Percentiles rank a stretch among this genome's conserved stretches.
phyloP scores from a whole-genome alignment of 2,113 vertebrate species.

The Actenoides lindsayi region DNA sequence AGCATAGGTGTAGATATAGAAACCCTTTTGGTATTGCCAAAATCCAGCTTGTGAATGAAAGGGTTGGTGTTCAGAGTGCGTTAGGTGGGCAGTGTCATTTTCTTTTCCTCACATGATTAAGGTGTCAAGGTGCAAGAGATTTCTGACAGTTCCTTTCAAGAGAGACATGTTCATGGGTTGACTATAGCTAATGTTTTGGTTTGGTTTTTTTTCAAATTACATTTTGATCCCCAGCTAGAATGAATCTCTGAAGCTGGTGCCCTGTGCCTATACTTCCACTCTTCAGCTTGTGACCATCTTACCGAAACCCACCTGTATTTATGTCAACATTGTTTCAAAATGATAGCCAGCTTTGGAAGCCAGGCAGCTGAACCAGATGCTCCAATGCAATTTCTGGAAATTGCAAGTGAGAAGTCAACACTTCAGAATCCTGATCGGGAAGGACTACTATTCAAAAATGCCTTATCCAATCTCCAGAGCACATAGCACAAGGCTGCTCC shows the following conservation, averaged over 20 bases:
- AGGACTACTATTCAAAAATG: not conserved
- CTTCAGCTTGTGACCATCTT: not conserved
- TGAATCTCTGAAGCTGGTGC: not conserved
- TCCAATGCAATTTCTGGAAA: not conserved
- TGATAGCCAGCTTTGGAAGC: not conserved
- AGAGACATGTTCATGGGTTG: not conserved
- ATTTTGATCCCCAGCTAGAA: not conserved
- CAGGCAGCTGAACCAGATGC: not conserved
- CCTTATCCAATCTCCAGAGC: not conserved
- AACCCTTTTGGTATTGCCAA: not conserved
- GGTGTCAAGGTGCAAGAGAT: not conserved
- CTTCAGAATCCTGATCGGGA: not conserved
- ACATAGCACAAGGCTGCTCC: not conserved
- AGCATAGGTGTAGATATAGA: not conserved
- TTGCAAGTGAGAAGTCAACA: not conserved
- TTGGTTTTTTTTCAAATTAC: not conserved
- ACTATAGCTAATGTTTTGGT: not conserved
- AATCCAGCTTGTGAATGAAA: not conserved
- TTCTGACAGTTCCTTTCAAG: not conserved
- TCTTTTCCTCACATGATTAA: not conserved
- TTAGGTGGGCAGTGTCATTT: not conserved
- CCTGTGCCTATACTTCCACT: not conserved
- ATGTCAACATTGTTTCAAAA: not conserved
- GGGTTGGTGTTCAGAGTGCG: not conserved
- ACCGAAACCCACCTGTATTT: not conserved